These are phyloP conservation scores for Manacus vitellinus DNA, from an alignment of 2,113 vertebrate species.

Conservation along the genomic window DNA sequence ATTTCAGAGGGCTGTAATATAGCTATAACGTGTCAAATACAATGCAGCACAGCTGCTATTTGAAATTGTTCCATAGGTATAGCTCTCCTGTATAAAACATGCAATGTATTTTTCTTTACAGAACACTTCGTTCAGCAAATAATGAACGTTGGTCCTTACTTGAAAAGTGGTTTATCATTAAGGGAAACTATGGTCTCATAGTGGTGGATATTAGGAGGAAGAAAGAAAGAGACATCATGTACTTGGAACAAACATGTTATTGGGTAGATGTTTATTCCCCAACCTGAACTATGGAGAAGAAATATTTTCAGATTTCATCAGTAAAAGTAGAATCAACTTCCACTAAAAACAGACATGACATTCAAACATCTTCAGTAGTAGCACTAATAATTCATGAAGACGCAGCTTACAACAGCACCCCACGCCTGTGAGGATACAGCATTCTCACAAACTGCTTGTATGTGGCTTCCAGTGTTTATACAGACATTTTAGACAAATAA, in stretches of 20 bases:
- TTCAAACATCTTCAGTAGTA: background rate
- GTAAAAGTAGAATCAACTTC: background rate
- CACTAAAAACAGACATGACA: background rate
- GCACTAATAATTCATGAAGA: background rate
- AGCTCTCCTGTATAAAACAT: background rate
- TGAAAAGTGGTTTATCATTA: background rate
- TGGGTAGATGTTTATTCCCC: background rate
- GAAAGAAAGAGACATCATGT: accelerated
- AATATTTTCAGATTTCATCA: background rate
- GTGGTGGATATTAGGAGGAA: background rate
- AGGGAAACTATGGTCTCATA: background rate
- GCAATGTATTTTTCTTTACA: background rate
- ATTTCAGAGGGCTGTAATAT: background rate
- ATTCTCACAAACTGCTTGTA: background rate
- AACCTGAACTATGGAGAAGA: background rate
- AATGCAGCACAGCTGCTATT: background rate
- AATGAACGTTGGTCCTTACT: background rate
- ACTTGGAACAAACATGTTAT: background rate
- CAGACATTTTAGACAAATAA: background rate
- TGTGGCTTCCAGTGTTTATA: background rate
- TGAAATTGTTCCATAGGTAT: background rate
- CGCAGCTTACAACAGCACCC: background rate
- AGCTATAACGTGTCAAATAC: background rate
- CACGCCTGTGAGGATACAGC: background rate
- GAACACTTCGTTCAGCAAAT: background rate